A percentile compares a stretch with the other conserved stretches of the same genome.
Evolutionary conservation across 2,113 vertebrate genomes (phyloP).

Genomic region (Heterocephalus glaber): DNA sequence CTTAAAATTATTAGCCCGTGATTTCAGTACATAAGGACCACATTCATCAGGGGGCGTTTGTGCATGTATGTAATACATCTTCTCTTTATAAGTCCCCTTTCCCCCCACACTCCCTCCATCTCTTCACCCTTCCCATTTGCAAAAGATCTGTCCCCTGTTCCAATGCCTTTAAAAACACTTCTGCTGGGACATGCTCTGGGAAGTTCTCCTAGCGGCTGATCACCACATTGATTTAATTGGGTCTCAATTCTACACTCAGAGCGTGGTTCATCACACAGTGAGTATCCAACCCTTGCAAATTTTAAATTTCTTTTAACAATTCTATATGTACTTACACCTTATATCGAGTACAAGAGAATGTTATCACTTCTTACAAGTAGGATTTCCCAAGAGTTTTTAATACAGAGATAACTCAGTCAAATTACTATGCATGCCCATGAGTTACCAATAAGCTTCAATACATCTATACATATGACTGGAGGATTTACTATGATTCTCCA

Average conservation of each 20-base stretch:
- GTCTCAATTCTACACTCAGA: neutral
- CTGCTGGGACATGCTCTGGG: too few species aligned
- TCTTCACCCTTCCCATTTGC: neutral
- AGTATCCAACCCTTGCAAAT: neutral
- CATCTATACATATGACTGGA: neutral
- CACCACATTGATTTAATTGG: neutral
- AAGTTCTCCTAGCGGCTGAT: neutral
- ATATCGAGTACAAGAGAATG: neutral
- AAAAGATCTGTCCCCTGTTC: neutral
- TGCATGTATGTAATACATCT: too few species aligned
- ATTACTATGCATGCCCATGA: neutral
- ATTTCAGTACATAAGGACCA: neutral
- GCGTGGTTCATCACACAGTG: neutral
- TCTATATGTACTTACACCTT: neutral
- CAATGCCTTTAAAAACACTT: neutral
- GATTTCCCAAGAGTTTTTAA: neutral
- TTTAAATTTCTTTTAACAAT: neutral
- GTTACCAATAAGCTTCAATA: neutral
- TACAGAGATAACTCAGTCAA: neutral
- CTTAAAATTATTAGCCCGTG: neutral
- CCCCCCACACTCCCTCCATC: neutral
- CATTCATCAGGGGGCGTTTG: neutral
- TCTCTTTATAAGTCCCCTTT: neutral
- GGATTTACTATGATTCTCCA: neutral
- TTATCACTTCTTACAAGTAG: neutral